These are phyloP conservation scores for Myathropa florea DNA, from an alignment of 2,888 invertebrate species.

Conservation along the genomic window DNA sequence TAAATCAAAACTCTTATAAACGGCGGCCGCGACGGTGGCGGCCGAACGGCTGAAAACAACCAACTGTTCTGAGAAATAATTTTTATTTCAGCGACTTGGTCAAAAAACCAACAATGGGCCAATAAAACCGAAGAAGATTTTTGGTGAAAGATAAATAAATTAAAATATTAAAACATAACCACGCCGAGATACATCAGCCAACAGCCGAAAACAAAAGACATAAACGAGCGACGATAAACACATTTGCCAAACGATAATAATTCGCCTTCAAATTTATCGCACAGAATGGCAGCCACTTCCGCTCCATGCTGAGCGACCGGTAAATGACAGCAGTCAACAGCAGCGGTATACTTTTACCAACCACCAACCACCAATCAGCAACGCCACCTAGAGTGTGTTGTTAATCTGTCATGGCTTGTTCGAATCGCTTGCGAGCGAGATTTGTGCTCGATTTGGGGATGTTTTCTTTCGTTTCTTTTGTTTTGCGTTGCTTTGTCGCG, in stretches of 20 bases:
- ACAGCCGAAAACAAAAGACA: neutral
- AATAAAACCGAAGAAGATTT: slow-evolving; percentile 33
- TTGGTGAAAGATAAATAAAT: slow-evolving; percentile 24
- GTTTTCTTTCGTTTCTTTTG: neutral
- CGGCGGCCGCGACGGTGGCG: neutral
- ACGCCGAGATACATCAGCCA: too few species aligned
- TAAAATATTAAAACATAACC: slow-evolving; percentile 13
- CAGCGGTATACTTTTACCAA: neutral
- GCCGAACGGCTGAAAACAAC: neutral
- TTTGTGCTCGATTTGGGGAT: neutral
- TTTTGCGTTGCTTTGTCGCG: neutral
- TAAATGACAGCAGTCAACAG: neutral
- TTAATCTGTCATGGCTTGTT: neutral
- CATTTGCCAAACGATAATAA: slow-evolving; percentile 34
- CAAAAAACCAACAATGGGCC: slow-evolving; percentile 8
- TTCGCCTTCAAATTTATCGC: slow-evolving; percentile 36
- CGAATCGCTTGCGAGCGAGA: too few species aligned
- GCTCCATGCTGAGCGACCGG: neutral
- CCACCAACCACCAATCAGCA: neutral
- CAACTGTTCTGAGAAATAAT: neutral
- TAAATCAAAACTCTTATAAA: slow-evolving; percentile 38
- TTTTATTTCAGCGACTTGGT: neutral
- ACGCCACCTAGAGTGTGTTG: slow-evolving; percentile 17
- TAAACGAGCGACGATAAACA: slow-evolving; percentile 25
- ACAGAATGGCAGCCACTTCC: slow-evolving; percentile 40